phyloP scores from a whole-genome alignment of 2,113 vertebrate species.

The Herpetotheres cachinnans region DNA sequence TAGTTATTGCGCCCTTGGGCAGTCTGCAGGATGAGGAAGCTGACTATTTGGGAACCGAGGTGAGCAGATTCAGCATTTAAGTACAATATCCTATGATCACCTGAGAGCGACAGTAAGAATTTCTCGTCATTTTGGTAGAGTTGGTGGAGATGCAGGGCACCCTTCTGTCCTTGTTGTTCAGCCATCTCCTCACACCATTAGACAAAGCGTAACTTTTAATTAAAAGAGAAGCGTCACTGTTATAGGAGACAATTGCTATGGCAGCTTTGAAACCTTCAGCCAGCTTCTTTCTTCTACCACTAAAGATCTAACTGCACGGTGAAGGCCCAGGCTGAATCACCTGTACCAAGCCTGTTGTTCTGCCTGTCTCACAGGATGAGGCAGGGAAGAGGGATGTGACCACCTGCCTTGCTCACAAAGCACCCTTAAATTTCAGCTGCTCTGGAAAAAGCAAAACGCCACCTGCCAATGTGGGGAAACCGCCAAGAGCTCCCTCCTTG shows the following conservation, averaged over 20 bases:
- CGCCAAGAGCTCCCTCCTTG: not conserved
- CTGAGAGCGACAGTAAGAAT: not conserved
- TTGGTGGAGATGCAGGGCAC: not conserved
- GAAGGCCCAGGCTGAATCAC: not conserved
- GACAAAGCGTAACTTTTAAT: not conserved
- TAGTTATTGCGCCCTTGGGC: slow-evolving; percentile 68
- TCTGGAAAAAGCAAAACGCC: not conserved
- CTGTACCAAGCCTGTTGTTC: not conserved
- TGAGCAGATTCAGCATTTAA: slow-evolving; percentile 27
- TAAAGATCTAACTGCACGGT: not conserved
- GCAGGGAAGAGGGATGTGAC: not conserved
- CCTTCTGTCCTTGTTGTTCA: not conserved
- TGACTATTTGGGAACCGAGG: slow-evolving; percentile 18
- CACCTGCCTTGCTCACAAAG: not conserved
- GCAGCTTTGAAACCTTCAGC: not conserved
- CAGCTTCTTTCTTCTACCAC: not conserved
- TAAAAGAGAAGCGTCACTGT: not conserved
- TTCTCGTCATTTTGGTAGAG: not conserved
- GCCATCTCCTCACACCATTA: not conserved
- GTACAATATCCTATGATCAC: not conserved
- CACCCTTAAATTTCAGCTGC: not conserved
- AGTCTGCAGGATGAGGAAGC: slow-evolving; percentile 38
- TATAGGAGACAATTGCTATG: not conserved
- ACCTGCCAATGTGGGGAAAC: not conserved
- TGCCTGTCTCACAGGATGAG: not conserved